Conservation (phyloP, 2,113 vertebrate species). For the Gopherus evgoodei region DNA sequence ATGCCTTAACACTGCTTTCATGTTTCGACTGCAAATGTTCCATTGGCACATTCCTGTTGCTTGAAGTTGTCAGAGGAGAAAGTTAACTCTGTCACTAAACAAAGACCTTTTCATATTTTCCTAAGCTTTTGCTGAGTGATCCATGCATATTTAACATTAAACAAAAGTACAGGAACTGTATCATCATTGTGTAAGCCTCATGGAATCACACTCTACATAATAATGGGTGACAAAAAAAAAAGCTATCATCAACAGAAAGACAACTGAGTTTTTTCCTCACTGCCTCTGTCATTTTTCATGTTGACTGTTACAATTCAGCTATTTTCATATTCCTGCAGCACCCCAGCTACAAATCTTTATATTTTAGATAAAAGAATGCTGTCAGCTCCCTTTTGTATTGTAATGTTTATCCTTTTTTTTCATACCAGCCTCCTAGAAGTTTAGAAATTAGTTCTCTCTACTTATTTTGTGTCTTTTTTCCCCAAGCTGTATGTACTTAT, state of each 20-base stretch:
- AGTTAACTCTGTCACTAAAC: constrained; percentile 58
- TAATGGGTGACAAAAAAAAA: background rate
- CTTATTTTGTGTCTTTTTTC: background rate
- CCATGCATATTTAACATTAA: constrained; percentile 35
- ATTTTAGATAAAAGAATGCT: background rate
- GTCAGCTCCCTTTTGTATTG: background rate
- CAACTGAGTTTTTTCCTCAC: background rate
- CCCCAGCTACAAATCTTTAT: background rate
- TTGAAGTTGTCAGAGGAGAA: constrained; percentile 70
- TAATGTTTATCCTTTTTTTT: background rate
- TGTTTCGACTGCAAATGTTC: constrained; percentile 53
- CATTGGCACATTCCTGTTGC: constrained; percentile 60
- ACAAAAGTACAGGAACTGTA: constrained; percentile 23
- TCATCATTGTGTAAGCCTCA: background rate
- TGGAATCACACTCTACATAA: background rate
- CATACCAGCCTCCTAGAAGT: background rate
- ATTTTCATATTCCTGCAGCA: background rate
- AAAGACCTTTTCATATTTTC: constrained; percentile 68
- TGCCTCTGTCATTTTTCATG: background rate
- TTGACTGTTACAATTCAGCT: constrained; percentile 11
- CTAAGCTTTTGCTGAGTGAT: constrained; percentile 54
- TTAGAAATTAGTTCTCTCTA: background rate
- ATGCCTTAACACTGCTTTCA: background rate
- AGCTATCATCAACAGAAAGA: background rate
- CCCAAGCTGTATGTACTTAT: background rate